Percentiles rank a stretch among this genome's conserved stretches.
These are phyloP conservation scores for Tromatobia lineatoria DNA, from an alignment of 2,888 invertebrate species.

Conservation along the genomic window DNA sequence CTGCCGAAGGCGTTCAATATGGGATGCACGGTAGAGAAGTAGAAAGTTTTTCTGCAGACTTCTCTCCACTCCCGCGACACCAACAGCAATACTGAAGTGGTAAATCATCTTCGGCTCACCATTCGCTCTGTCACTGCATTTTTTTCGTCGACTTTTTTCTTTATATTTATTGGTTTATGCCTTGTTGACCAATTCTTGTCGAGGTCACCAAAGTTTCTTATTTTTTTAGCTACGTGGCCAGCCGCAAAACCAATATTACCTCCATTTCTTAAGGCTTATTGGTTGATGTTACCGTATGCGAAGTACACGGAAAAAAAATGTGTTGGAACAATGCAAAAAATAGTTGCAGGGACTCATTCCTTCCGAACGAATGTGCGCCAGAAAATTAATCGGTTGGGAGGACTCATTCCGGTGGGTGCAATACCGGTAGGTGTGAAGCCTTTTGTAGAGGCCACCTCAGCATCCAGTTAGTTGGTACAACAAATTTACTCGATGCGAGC, in stretches of 20 bases:
- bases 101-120: conserved; percentile 61
- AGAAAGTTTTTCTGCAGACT: conserved; percentile 40
- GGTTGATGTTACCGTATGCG: background rate
- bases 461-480: too few species aligned
- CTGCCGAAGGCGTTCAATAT: conserved; percentile 7
- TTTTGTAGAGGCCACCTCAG: too few species aligned
- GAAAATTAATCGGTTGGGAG: too few species aligned
- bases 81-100: conserved; percentile 12
- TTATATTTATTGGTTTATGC: conserved; percentile 65
- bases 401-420: too few species aligned
- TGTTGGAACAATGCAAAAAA: too few species aligned
- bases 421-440: too few species aligned
- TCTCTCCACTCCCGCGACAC: conserved; percentile 8
- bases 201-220: conserved; percentile 47
- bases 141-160: conserved; percentile 40
- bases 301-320: too few species aligned
- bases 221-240: conserved; percentile 20
- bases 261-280: background rate
- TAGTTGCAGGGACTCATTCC: too few species aligned
- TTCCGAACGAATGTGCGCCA: too few species aligned
- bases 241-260: conserved; percentile 26
- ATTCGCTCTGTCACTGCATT: background rate
- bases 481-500: too few species aligned
- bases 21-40: conserved; percentile 12
- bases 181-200: conserved; percentile 63